These are phyloP conservation scores for Hypotaenidia okinawae DNA, from an alignment of 2,797 vertebrate genomes.

Conservation along the genomic window DNA sequence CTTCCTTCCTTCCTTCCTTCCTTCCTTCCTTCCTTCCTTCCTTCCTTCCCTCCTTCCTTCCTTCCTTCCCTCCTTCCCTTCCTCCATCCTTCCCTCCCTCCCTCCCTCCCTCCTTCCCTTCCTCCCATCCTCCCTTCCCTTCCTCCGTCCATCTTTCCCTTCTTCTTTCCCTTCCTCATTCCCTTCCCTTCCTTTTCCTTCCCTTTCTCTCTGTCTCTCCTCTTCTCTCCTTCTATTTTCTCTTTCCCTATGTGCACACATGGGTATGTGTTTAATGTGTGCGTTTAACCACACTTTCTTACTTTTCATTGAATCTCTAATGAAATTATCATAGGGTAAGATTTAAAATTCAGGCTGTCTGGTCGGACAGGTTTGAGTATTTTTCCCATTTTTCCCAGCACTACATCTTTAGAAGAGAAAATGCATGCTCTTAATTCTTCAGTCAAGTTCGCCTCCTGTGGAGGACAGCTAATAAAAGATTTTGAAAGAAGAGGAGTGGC, in stretches of 20 bases:
- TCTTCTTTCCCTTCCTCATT: too few species aligned
- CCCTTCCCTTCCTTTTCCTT: neutral
- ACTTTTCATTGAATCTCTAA: neutral
- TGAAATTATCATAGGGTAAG: neutral
- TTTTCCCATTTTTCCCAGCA: neutral
- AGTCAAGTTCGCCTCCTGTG: neutral
- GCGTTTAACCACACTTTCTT: neutral
- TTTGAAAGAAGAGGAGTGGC: neutral
- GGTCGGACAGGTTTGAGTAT: neutral
- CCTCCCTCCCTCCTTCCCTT: neutral
- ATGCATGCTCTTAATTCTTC: neutral
- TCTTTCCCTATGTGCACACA: too few species aligned
- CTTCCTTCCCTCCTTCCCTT: too few species aligned
- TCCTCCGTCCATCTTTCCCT: neutral
- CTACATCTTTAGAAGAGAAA: neutral
- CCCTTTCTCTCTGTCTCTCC: neutral
- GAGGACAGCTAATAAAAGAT: neutral
- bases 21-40: neutral
- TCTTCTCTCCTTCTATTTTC: neutral
- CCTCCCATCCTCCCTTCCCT: neutral
- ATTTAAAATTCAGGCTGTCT: neutral
- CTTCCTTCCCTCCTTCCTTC: too few species aligned
- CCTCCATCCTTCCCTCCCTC: too few species aligned
- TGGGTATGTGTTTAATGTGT: too few species aligned
- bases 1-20: neutral